Conservation (phyloP, 2,888 invertebrate species). For the Drosophila hamatofila region DNA sequence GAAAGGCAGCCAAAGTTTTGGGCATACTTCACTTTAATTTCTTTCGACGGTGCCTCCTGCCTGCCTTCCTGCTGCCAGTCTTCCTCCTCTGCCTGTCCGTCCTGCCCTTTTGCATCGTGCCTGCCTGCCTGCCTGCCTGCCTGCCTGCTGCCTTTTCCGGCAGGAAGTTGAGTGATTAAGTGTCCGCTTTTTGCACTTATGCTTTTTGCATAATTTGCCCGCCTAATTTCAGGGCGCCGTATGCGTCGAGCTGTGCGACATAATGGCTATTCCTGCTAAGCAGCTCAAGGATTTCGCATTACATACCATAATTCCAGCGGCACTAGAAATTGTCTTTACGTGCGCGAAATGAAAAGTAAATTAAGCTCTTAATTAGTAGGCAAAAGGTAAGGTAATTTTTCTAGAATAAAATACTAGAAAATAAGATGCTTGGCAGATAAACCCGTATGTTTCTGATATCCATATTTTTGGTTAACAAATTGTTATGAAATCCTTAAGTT, state of each 20-base stretch:
- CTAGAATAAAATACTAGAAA: too few species aligned
- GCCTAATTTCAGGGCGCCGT: slow-evolving; percentile 57
- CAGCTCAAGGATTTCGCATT: not conserved
- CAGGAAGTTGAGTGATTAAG: slow-evolving; percentile 79
- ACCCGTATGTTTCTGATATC: too few species aligned
- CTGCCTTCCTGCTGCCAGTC: not conserved
- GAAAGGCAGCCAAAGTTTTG: slow-evolving; percentile 74
- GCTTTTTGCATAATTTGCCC: slow-evolving; percentile 69
- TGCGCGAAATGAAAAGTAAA: not conserved
- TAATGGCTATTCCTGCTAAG: slow-evolving; percentile 3
- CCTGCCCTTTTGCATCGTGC: not conserved
- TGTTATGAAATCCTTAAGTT: not conserved
- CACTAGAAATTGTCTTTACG: not conserved
- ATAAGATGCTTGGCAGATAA: not conserved
- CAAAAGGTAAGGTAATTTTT: not conserved
- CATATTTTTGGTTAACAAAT: not conserved
- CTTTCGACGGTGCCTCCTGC: slow-evolving; percentile 57
- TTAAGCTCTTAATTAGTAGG: not conserved
- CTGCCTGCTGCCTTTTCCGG: slow-evolving; percentile 48
- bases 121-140: slow-evolving; percentile 30
- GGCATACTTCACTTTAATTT: slow-evolving; percentile 76
- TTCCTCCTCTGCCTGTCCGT: not conserved
- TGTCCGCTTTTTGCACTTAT: slow-evolving; percentile 77
- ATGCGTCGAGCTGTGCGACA: slow-evolving; percentile 12
- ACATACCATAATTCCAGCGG: not conserved